Conservation (phyloP, 2,888 invertebrate species). For the Eulithis testata region DNA sequence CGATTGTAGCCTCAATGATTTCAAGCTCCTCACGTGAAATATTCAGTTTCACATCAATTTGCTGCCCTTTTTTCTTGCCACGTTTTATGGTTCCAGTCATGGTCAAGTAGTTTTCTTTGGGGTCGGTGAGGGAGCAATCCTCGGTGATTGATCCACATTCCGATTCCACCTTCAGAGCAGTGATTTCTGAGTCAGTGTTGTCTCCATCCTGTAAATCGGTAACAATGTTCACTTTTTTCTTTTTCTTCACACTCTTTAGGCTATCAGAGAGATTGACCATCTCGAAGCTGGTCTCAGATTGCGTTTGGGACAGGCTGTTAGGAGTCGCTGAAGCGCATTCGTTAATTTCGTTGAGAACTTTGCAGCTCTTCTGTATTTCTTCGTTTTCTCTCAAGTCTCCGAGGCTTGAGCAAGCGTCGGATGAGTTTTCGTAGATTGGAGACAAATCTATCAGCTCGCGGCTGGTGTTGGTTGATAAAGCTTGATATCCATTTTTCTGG, state of each 20-base stretch:
- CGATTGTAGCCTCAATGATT: slow-evolving; percentile 86
- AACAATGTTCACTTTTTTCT: slow-evolving; percentile 87
- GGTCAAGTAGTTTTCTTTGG: slow-evolving; percentile 86
- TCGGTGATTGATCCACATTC: slow-evolving; percentile 79
- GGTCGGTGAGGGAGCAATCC: slow-evolving; percentile 83
- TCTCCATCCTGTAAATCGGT: slow-evolving; percentile 77
- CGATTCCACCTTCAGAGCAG: slow-evolving; percentile 69
- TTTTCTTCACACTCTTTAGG: slow-evolving; percentile 77
- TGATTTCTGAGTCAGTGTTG: slow-evolving; percentile 72
- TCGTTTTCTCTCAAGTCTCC: slow-evolving; percentile 75
- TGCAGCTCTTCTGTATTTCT: slow-evolving; percentile 69
- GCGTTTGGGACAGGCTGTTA: slow-evolving; percentile 77
- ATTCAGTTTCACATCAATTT: slow-evolving; percentile 88
- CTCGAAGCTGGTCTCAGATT: slow-evolving; percentile 80
- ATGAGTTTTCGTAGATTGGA: slow-evolving; percentile 81
- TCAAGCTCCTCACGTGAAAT: slow-evolving; percentile 89
- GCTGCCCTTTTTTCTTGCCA: slow-evolving; percentile 89
- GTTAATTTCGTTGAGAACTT: slow-evolving; percentile 67
- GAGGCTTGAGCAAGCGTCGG: slow-evolving; percentile 80
- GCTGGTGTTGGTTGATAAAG: slow-evolving; percentile 65
- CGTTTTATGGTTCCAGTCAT: slow-evolving; percentile 90
- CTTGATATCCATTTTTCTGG: slow-evolving; percentile 75
- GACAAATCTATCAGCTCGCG: slow-evolving; percentile 79
- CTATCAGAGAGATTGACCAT: slow-evolving; percentile 76
- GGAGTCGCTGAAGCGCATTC: slow-evolving; percentile 76